A percentile compares a stretch with the other conserved stretches of the same genome.
Conservation (phyloP, 2,113 vertebrate species). For the Mus musculus region GRCm39 chr4:63025001-63025500, state of each 20-base stretch:
- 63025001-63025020: neutral
- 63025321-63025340: neutral
- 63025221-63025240: neutral
- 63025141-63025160: neutral
- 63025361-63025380: neutral
- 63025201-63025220: neutral
- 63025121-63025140: neutral
- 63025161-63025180: neutral
- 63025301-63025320: neutral
- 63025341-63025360: too few relatives aligned
- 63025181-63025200: neutral
- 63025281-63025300: neutral
- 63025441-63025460: neutral
- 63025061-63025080: neutral
- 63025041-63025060: neutral
- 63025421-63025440: neutral
- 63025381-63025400: neutral
- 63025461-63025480: neutral
- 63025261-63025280: neutral
- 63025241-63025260: neutral
- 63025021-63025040: conserved; percentile 4
- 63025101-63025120: conserved; percentile 27
- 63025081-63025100: conserved; percentile 5
- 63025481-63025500: neutral
- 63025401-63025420: neutral